These are phyloP conservation scores for Xiphophorus birchmanni DNA, from an alignment of 2,797 vertebrate genomes.

Conservation along the genomic window DNA sequence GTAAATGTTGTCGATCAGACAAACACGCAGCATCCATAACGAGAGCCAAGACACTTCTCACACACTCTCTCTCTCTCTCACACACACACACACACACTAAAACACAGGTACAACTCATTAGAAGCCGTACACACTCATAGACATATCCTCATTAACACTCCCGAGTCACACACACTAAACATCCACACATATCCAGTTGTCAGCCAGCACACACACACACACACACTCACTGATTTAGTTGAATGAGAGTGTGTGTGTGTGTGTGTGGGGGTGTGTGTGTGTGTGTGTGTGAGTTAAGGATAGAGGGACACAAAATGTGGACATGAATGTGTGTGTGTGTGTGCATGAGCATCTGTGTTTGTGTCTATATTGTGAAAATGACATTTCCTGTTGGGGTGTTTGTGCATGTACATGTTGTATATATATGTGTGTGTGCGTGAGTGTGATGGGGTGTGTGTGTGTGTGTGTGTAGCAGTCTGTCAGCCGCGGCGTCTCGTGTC, in stretches of 20 bases:
- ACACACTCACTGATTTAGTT: conserved; percentile 50
- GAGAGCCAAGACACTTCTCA: conserved; percentile 61
- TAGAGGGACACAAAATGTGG: conserved; percentile 73
- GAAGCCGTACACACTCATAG: conserved; percentile 70
- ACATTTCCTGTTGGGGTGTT: conserved; percentile 39
- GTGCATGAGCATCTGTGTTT: conserved; percentile 50
- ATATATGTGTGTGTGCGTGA: conserved; percentile 32
- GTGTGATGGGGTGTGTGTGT: conserved; percentile 16
- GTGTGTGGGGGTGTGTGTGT: conserved; percentile 24
- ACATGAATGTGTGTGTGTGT: conserved; percentile 84
- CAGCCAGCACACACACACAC: conserved; percentile 55
- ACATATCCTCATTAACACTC: conserved; percentile 74
- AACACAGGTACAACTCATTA: conserved; percentile 66
- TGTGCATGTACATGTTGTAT: conserved; percentile 58
- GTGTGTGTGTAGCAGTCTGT: conserved; percentile 91
- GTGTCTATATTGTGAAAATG: conserved; percentile 13
- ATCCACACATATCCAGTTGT: conserved; percentile 67
- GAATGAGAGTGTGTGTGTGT: conserved; percentile 40
- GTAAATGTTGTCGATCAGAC: conserved; percentile 82
- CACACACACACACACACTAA: conserved; percentile 43
- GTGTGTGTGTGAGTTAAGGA: conserved; percentile 47
- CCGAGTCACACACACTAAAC: conserved; percentile 68
- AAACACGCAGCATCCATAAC: conserved; percentile 69
- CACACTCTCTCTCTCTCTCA: conserved; percentile 1
- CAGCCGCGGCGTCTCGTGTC: conserved; percentile 96